Conservation (phyloP, 2,113 vertebrate species). For the Macrotis lagotis region DNA sequence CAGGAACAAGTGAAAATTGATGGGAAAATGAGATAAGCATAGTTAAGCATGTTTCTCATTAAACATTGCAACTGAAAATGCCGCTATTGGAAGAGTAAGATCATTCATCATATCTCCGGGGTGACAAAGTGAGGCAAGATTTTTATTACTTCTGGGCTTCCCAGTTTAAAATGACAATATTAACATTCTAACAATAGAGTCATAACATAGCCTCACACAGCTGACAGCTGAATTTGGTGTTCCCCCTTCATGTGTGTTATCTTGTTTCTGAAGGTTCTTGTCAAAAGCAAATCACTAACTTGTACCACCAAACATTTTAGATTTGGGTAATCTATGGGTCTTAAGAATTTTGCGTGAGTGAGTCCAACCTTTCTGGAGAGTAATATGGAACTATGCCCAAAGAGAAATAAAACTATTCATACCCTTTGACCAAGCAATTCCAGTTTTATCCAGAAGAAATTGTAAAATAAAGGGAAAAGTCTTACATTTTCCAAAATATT, state of each 20-base stretch:
- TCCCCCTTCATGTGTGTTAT: neutral
- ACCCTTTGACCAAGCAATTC: too few species aligned
- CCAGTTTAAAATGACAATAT: neutral
- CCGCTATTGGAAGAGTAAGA: slow-evolving; percentile 40
- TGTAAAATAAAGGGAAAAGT: too few species aligned
- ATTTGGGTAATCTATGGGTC: neutral
- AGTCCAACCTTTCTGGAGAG: too few species aligned
- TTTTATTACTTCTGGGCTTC: slow-evolving; percentile 52
- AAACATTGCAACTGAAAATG: slow-evolving; percentile 50
- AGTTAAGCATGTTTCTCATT: slow-evolving; percentile 62
- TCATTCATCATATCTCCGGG: slow-evolving; percentile 59
- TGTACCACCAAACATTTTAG: neutral
- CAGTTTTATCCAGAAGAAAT: too few species aligned
- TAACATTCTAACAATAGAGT: neutral
- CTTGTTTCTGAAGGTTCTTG: neutral
- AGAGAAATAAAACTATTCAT: too few species aligned
- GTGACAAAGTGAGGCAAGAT: slow-evolving; percentile 28
- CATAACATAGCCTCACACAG: neutral
- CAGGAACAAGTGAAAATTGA: too few species aligned
- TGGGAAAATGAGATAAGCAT: neutral
- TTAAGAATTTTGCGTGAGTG: neutral
- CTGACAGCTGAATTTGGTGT: neutral
- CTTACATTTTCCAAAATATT: too few species aligned
- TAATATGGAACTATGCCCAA: too few species aligned
- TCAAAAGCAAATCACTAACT: neutral